A percentile compares a stretch with the other conserved stretches of the same genome.
Conservation (phyloP, 2,888 invertebrate genomes). For the Thereva nobilitata region DNA sequence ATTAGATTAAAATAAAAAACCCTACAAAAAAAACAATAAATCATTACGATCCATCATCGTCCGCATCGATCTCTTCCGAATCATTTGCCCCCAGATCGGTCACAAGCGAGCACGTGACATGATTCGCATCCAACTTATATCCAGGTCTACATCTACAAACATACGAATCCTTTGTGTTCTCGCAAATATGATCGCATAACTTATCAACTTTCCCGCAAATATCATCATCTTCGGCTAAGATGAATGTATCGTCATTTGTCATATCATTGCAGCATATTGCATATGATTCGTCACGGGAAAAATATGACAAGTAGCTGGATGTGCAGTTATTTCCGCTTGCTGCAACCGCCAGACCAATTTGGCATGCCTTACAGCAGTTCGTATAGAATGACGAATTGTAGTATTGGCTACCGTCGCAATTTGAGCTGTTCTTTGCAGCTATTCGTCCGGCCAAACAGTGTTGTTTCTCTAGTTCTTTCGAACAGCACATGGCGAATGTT, state of each 20-base stretch:
- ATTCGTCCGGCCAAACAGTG: slow-evolving; percentile 53
- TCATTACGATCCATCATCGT: slow-evolving; percentile 42
- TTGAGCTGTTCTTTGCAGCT: slow-evolving; percentile 50
- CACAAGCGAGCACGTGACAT: slow-evolving; percentile 58
- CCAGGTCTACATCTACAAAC: slow-evolving; percentile 60
- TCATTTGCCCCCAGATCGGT: neutral
- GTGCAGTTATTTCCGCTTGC: slow-evolving; percentile 61
- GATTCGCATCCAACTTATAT: slow-evolving; percentile 60
- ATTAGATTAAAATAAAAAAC: neutral
- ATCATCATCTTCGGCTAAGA: slow-evolving; percentile 50
- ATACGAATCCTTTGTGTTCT: slow-evolving; percentile 63
- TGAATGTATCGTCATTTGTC: slow-evolving; percentile 32
- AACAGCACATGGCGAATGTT: slow-evolving; percentile 69
- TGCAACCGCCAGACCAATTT: slow-evolving; percentile 65
- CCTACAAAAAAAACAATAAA: neutral
- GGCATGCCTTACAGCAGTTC: slow-evolving; percentile 69
- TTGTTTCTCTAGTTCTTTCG: slow-evolving; percentile 59
- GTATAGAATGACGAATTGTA: slow-evolving; percentile 51
- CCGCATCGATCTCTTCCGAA: slow-evolving; percentile 39
- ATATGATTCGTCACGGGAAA: slow-evolving; percentile 62
- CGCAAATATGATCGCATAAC: slow-evolving; percentile 64
- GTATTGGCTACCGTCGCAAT: slow-evolving; percentile 47
- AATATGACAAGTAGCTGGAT: slow-evolving; percentile 59
- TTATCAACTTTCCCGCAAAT: slow-evolving; percentile 61
- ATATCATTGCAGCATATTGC: slow-evolving; percentile 63